phyloP scores from a whole-genome alignment of 30 jellyfish, hydroid and myxozoan genomes.

The Pseudorhiza aurosa region DNA sequence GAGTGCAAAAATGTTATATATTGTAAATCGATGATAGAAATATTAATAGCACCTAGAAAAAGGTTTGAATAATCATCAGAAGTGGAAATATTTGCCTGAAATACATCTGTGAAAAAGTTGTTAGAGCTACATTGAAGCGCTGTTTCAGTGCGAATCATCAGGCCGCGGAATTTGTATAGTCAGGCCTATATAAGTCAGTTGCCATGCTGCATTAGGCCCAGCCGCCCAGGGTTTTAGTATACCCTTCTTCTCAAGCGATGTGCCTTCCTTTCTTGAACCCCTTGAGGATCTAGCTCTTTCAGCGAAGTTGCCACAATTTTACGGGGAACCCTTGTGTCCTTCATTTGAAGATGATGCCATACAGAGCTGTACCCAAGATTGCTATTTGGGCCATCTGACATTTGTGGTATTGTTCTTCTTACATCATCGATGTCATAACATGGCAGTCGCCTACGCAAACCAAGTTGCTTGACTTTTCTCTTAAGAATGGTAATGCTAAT shows the following conservation, averaged over 20 bases:
- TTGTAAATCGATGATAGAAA: too few relatives aligned
- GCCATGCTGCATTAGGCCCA: too few relatives aligned
- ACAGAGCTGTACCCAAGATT: constrained; percentile 35
- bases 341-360: not conserved
- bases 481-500: constrained; percentile 25
- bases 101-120: too few relatives aligned
- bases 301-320: not conserved
- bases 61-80: too few relatives aligned
- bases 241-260: not conserved
- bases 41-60: too few relatives aligned
- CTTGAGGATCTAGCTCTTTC: not conserved
- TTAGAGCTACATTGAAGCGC: too few relatives aligned
- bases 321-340: not conserved
- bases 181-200: too few relatives aligned
- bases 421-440: constrained; percentile 6
- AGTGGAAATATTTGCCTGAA: too few relatives aligned
- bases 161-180: too few relatives aligned
- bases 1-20: too few relatives aligned
- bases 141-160: too few relatives aligned
- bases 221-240: not conserved
- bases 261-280: not conserved
- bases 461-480: constrained; percentile 19
- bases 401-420: not conserved
- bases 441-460: constrained; percentile 13
- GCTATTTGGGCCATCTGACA: constrained; percentile 35